These are phyloP conservation scores for Malurus elegans DNA, from an alignment of 2,113 vertebrate genomes.

Conservation along the genomic window DNA sequence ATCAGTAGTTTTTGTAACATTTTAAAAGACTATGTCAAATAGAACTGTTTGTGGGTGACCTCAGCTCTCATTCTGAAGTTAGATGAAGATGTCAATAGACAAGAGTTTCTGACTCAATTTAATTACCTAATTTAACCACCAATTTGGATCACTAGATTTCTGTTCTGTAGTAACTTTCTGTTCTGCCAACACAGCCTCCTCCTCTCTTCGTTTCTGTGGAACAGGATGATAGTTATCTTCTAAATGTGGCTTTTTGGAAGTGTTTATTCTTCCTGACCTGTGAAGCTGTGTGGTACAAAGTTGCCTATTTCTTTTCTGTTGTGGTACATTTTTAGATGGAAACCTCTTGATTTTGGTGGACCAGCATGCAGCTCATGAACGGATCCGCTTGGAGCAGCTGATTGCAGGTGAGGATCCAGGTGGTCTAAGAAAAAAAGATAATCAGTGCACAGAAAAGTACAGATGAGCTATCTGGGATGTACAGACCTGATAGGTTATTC, in stretches of 20 bases:
- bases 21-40: background rate
- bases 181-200: slow-evolving; percentile 14
- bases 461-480: background rate
- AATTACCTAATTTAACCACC: background rate
- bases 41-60: background rate
- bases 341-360: slow-evolving; percentile 94
- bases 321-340: slow-evolving; percentile 67
- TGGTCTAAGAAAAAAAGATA: background rate
- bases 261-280: background rate
- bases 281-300: background rate
- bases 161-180: slow-evolving; percentile 21
- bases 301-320: background rate
- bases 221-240: background rate
- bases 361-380: slow-evolving; percentile 95
- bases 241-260: background rate
- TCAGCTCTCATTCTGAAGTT: slow-evolving; percentile 6
- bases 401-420: slow-evolving; percentile 77
- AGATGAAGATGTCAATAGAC: background rate
- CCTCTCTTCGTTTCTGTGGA: slow-evolving; percentile 22
- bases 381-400: slow-evolving; percentile 91
- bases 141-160: background rate
- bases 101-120: background rate
- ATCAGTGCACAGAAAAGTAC: background rate
- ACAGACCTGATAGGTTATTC: background rate
- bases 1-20: background rate